A percentile compares a stretch with the other conserved stretches of the same genome.
phyloP scores from a whole-genome alignment of 2,888 invertebrate genomes.

The Pilophorus perplexus region DNA sequence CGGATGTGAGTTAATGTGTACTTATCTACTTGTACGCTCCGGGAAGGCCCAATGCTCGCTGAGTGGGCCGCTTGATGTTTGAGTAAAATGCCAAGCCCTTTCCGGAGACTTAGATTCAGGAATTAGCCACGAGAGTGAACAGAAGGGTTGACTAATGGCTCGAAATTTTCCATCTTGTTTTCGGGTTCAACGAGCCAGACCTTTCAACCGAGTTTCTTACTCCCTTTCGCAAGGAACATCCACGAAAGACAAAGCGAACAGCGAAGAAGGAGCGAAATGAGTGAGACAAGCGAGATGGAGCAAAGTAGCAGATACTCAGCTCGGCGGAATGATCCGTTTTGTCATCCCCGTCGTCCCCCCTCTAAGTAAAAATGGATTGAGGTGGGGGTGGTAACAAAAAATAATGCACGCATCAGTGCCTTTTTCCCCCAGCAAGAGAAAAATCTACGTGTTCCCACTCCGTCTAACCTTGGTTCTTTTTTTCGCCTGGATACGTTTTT shows the following conservation, averaged over 20 bases:
- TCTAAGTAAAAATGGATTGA: neutral
- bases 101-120: too few species aligned
- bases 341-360: constrained; percentile 27
- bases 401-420: constrained; percentile 25
- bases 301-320: constrained; percentile 38
- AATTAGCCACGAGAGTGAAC: too few species aligned
- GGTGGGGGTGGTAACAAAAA: neutral
- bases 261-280: neutral
- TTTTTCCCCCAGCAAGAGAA: constrained; percentile 4
- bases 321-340: constrained; percentile 39
- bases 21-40: too few species aligned
- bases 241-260: constrained; percentile 11
- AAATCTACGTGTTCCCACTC: constrained; percentile 3
- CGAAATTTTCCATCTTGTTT: constrained; percentile 13
- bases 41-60: too few species aligned
- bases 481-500: constrained; percentile 34
- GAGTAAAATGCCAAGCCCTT: too few species aligned
- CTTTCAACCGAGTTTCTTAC: too few species aligned
- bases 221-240: too few species aligned
- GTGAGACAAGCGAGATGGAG: constrained; percentile 23
- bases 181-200: constrained; percentile 14
- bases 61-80: too few species aligned
- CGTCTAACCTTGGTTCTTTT: constrained; percentile 1
- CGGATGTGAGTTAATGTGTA: too few species aligned
- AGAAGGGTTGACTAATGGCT: neutral